phyloP scores from a whole-genome alignment of 2,888 invertebrate genomes.

The Meloe dianella region DNA sequence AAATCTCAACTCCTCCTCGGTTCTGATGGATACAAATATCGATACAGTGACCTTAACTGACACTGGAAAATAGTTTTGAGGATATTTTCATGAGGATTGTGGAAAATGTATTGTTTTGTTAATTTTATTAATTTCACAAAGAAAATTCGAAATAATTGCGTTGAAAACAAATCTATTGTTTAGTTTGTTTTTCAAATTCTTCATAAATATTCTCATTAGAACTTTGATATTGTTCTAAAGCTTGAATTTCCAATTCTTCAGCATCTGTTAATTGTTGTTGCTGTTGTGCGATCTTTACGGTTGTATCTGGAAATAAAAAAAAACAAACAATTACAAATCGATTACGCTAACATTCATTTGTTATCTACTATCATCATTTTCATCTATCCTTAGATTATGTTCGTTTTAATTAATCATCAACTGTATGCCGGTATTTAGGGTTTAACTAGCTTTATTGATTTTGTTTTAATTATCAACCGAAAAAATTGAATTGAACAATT shows the following conservation, averaged over 20 bases:
- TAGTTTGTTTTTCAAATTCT: constrained; percentile 66
- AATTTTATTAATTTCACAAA: background rate
- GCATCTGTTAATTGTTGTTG: constrained; percentile 45
- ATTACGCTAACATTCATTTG: background rate
- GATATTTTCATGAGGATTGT: background rate
- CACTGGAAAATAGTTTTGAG: constrained; percentile 21
- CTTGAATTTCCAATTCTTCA: constrained; percentile 67
- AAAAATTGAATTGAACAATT: too few relatives aligned
- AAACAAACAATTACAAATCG: constrained; percentile 1
- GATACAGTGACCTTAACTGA: constrained; percentile 23
- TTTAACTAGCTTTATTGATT: background rate
- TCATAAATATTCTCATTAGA: constrained; percentile 66
- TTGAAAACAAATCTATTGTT: background rate
- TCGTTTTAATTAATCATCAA: background rate
- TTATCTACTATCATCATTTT: background rate
- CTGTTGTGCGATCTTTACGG: background rate
- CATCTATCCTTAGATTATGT: background rate
- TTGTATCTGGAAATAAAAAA: constrained; percentile 6
- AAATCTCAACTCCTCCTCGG: constrained; percentile 16
- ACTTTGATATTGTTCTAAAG: constrained; percentile 65
- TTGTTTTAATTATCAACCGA: background rate
- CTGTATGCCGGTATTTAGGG: background rate
- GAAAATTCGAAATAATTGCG: background rate
- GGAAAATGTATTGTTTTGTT: too few relatives aligned
- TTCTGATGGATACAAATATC: constrained; percentile 23